Evolutionary conservation across 2,888 invertebrate genomes (phyloP).

Genomic region (Margaritifera margaritifera): DNA sequence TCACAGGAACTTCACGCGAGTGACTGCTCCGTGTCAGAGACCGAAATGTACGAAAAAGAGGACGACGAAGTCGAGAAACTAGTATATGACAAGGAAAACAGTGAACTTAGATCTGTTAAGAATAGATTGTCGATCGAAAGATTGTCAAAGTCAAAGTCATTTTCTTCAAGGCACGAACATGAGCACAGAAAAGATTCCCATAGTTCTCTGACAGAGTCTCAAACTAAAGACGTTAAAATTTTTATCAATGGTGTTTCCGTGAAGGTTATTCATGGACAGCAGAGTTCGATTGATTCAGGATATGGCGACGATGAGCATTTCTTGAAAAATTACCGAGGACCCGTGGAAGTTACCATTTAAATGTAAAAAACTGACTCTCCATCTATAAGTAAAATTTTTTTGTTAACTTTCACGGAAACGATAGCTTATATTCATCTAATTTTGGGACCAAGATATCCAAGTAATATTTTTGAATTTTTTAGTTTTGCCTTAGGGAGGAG

Average conservation of each 20-base stretch:
- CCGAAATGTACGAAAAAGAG: conserved; percentile 54
- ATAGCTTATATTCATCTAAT: too few species aligned
- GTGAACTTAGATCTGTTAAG: too few species aligned
- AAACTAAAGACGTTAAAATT: conserved; percentile 31
- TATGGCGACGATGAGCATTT: conserved; percentile 36
- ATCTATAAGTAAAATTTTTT: too few species aligned
- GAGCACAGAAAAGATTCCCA: background rate
- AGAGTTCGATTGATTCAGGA: conserved; percentile 48
- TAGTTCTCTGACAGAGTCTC: background rate
- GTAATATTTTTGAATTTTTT: too few species aligned
- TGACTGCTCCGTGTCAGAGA: conserved; percentile 59
- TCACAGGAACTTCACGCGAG: conserved; percentile 48
- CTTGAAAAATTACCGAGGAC: conserved; percentile 21
- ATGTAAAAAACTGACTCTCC: background rate
- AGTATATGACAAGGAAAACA: too few species aligned
- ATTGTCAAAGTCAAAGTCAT: too few species aligned
- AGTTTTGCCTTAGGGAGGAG: too few species aligned
- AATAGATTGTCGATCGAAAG: too few species aligned
- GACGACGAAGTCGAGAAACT: conserved; percentile 31
- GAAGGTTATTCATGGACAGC: conserved; percentile 37
- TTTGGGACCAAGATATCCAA: too few species aligned
- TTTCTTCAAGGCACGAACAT: too few species aligned
- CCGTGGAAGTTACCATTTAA: conserved; percentile 33
- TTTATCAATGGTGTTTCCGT: conserved; percentile 30
- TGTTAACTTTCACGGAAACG: too few species aligned